Base-by-base conservation (phyloP, 2,888 invertebrate genomes). In the Iselma pallidipennis region DNA sequence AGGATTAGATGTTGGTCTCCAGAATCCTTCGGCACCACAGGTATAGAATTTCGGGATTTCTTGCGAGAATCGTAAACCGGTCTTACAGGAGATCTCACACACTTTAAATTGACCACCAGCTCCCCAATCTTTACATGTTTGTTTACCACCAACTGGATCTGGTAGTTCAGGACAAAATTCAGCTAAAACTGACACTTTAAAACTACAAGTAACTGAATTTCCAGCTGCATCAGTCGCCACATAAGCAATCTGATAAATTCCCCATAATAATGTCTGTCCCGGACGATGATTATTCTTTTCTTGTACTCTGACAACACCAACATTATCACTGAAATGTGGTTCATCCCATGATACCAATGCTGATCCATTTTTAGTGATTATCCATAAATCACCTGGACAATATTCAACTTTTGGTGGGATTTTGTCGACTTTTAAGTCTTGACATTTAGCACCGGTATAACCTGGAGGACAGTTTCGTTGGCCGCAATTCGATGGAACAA, bases 1-100 rank as follows among this genome's bases (percentile, higher is more conserved):
- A 7, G 94, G 92, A 76, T 94, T 89, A 33, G 83, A 84, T 0
- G 94, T 94, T 54, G 97, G 97, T 71, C 96, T 86, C 98, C 98
- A 98, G 82, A 95, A 94, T 42, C 98, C 98, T 88, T 98, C 97
- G 56, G 93, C 94, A n/a, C 96, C 97, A 78, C 98, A 98, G 1
- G 95, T 95, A 80, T 96, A 98, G 85, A 98, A 98, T 70, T 94
- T 92, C 1, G 98, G 96, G n/a, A 96, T 93, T 59, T 90, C 88
- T 77, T 95, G 92, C 0, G 96, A 95, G 84, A 98, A 98, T 69
- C 92, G 85, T 5, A 95, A 83, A n/a, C 94, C 94, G 59, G 88
- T 82, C 70, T 94, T 92, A 75, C 96, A 96, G 51, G 89, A 86
- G 63, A 96, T 95, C 81, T 95, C 95, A 80, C 97, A 98, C 1